Percentiles rank a stretch among this genome's conserved stretches.
Evolutionary conservation across 2,888 invertebrate species (phyloP).

Genomic region (Dryobotodes eremita): DNA sequence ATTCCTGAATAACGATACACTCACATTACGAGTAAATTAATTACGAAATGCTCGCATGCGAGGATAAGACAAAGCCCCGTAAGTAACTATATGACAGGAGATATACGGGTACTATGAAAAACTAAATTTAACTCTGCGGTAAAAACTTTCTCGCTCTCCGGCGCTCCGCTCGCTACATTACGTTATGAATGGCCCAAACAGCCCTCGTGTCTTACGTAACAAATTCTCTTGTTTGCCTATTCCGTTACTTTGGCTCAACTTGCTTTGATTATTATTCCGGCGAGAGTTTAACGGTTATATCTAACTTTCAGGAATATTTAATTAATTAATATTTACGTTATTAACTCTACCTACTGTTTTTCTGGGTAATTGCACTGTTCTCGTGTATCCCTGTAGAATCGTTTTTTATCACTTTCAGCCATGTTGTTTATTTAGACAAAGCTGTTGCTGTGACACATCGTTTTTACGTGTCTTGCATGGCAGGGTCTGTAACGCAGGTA

Average conservation of each 20-base stretch:
- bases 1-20: conserved; percentile 76
- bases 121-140: conserved; percentile 80
- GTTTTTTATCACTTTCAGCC: conserved; percentile 19
- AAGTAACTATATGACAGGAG: conserved; percentile 69
- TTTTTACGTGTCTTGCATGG: conserved; percentile 50
- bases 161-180: conserved; percentile 70
- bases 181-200: conserved; percentile 70
- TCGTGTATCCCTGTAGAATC: conserved; percentile 24
- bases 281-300: conserved; percentile 59
- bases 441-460: conserved; percentile 20
- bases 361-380: conserved; percentile 35
- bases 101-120: conserved; percentile 78
- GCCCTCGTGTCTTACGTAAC: conserved; percentile 68
- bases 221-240: conserved; percentile 74
- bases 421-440: conserved; percentile 34
- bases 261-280: conserved; percentile 61
- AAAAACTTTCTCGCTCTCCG: conserved; percentile 70
- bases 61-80: conserved; percentile 60
- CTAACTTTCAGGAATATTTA: conserved; percentile 55
- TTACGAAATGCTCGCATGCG: conserved; percentile 78
- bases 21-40: conserved; percentile 79
- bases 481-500: conserved; percentile 35
- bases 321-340: conserved; percentile 55
- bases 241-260: conserved; percentile 61
- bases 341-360: conserved; percentile 52